Evolutionary conservation across 2,113 vertebrate genomes (phyloP), one percentile per base, ranked within the genome.

Genomic region (Scartelaos histophorus): DNA sequence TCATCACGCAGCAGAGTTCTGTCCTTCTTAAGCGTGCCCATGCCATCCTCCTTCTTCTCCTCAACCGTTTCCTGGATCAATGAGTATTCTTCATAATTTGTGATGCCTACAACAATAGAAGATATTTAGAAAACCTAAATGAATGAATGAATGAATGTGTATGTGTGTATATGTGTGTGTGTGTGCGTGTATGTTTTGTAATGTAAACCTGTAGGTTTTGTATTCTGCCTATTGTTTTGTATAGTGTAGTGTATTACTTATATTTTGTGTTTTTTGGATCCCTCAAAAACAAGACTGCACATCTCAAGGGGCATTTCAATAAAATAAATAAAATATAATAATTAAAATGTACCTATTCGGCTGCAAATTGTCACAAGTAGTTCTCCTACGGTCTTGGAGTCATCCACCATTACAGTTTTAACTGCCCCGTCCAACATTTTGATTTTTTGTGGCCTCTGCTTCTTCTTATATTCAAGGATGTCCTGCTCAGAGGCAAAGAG

Each of bases 361-460:
- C 97, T 99, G 93, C 97, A 99, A 74, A 99, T 99, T 10, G 98
- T 98, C 56, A 99, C 97, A 69, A 99, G 94, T 70, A 99, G 92
- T 88, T 99, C 98, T 17, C 98, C 98, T 17, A 99, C 97, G 0
- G 97, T 99, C 93, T 99, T 99, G 13, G 98, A 99, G 87, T 99
- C 98, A 4, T 99, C 98, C 87, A 99, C 96, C 98, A 99, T 99
- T 81, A 99, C 95, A 0, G 97, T 99, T 90, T 99, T 99, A 74
- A 98, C 93, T 0, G 97, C 94, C 0, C 98, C 97, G 72, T 99
- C 98, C 88, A 99, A 86, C 98, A 99, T 99, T 64, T 97, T 95
- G 75, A 99, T 98, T 89, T 98, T 99, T 92, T 98, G 97, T 29
- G 98, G 97, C 84, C 95, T 94, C 83, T 99, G 97, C 74, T 99